Evolutionary conservation across 2,888 invertebrate species (phyloP), one percentile per base, ranked within the genome.

Genomic region (Coenonympha glycerion): DNA sequence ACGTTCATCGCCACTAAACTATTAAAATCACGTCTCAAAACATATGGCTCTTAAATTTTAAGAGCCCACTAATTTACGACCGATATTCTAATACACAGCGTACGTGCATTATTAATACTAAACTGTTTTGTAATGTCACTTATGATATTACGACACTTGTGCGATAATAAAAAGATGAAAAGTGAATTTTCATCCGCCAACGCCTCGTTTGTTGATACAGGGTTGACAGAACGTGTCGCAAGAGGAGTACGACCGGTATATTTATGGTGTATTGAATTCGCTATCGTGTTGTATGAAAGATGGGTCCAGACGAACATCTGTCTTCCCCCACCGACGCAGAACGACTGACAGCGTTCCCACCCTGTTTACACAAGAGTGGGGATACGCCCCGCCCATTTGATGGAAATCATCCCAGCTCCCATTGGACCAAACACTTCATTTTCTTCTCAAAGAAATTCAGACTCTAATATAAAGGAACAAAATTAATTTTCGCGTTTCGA

Each of bases 211-310:
- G 56, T 55, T 52, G 51, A 51, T 52, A 55, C 55, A 46, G 53
- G 53, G 52, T 49, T 55, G 56, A 51, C 53, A 47, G 52, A 55
- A 53, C 52, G 52, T 44, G 49, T 51, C 49, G 56, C 57, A 57
- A 52, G 51, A 54, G 47, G 53, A 53, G 46, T 51, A 48, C 50
- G 37, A n/a, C n/a, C 52, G 50, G 49, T 55, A 55, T 77, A 82
- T 84, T 81, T 79, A 81, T 83, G 76, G 73, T 58, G 71, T 65
- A 76, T 76, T 73, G 72, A 75, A 81, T 80, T 73, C 74, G 75
- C 74, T 76, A 77, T 78, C 79, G 73, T 81, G 83, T 82, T 71
- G 71, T 79, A 80, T 79, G 83, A 80, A 69, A 76, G 74, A 79
- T 77, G 76, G 63, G 64, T 57, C 63, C 66, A 62, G 65, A 71